Percentiles rank a stretch among this genome's conserved stretches.
phyloP scores from a whole-genome alignment of 1,140 invertebrate species.

The Tetramorium parvispinum region DNA sequence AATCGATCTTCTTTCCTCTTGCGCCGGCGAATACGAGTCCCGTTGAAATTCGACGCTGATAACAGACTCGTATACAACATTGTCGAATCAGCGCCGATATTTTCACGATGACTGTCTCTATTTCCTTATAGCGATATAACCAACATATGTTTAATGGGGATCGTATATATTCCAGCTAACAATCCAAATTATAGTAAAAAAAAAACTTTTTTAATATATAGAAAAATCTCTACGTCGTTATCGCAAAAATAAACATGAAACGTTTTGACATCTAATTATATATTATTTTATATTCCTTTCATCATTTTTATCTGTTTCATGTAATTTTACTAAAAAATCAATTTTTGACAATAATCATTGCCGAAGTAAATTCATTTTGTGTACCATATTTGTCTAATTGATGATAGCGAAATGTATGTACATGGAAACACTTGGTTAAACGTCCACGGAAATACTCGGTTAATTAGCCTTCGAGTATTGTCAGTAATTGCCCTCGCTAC shows the following conservation, averaged over 20 bases:
- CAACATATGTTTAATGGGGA: not conserved
- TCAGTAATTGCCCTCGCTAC: slow-evolving; percentile 7
- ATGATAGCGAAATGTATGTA: not conserved
- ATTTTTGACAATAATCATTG: no score
- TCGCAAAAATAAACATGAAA: not conserved
- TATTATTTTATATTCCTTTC: not conserved
- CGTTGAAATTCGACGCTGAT: slow-evolving; percentile 39
- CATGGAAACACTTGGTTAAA: not conserved
- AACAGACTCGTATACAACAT: not conserved
- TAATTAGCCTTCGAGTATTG: slow-evolving; percentile 19
- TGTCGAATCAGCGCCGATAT: slow-evolving; percentile 17
- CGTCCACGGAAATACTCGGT: not conserved
- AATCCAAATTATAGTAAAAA: not conserved
- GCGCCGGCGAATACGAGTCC: not conserved
- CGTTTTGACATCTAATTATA: not conserved
- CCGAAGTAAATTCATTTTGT: not conserved
- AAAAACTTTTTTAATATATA: not conserved
- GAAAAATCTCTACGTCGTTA: not conserved
- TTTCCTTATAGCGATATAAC: not conserved
- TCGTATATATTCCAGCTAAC: not conserved
- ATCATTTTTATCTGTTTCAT: not conserved
- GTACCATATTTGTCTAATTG: not conserved
- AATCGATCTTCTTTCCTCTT: slow-evolving; percentile 47
- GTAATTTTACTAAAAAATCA: not conserved
- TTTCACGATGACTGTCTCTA: not conserved